Conservation (phyloP, 2,113 vertebrate genomes). For the Rostratula benghalensis region DNA sequence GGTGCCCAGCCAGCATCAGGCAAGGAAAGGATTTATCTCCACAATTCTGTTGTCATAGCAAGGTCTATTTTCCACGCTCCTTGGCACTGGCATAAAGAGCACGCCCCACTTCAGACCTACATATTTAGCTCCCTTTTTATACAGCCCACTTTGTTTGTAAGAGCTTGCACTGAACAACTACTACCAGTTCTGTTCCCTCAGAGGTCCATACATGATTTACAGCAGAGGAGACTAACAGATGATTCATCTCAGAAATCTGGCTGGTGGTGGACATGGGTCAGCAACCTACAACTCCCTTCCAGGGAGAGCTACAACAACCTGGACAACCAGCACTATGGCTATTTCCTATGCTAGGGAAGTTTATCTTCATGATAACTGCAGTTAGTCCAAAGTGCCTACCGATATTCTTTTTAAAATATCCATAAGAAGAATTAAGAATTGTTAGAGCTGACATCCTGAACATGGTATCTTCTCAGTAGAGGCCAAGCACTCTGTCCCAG, state of each 20-base stretch:
- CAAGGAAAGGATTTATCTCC: neutral
- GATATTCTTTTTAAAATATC: neutral
- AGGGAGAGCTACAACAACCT: neutral
- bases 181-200: neutral
- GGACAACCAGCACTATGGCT: neutral
- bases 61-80: neutral
- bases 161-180: neutral
- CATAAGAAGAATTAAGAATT: neutral
- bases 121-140: neutral
- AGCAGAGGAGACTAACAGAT: neutral
- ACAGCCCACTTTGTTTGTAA: accelerated
- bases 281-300: neutral
- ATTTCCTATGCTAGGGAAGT: neutral
- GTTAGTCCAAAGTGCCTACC: neutral
- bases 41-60: neutral
- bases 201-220: neutral
- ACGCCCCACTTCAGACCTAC: neutral
- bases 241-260: neutral
- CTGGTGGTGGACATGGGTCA: accelerated
- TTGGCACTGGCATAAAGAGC: neutral
- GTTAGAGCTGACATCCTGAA: neutral
- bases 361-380: neutral
- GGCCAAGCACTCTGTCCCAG: neutral
- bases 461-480: neutral
- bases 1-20: neutral